Base-by-base conservation (phyloP, 1,140 invertebrate species). In the Temnothorax longispinosus region DNA sequence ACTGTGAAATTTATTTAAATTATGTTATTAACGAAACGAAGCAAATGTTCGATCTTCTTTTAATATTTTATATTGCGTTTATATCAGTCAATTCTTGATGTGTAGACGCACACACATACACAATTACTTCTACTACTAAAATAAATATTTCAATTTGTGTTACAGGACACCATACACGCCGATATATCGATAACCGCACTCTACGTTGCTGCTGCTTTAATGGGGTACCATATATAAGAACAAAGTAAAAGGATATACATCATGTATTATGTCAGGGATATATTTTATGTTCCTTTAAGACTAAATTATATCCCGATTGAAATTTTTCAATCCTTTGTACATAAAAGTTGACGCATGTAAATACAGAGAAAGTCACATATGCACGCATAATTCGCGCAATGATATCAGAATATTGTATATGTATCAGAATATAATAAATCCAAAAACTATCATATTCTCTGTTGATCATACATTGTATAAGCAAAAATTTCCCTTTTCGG, bases 131-230 rank as follows among this genome's bases (percentile, higher is more conserved):
- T 52, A 44, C 41, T 71, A 47, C 10, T n/a, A 32, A 82, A 58
- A 56, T 47, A 74, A 58, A 21, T 60, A 38, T 74, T 60, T 11
- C 18, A 72, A 74, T 60, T 2, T 72, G 18, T 82, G 15, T 82
- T 82, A 60, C 41, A 82, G 80, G 13, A 50, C 67, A 80, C 13
- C 35, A 27, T 32, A 52, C 15, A 54, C 5, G 8, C 62, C 27
- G 64, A 41, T 38, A 69, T 41, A 50, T 6, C 35, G 27, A 11
- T 15, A 7, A 10, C 27, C 18, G 44, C 27, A 50, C 8, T 65
- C 3, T 50, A 78, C 3, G 7, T 50, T 52, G 21, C 35, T 67
- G 8, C 5, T 67, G n/a, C 10, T 52, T 50, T 54, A 41, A 80
- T 54, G n/a, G n/a, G 15, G 11, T 54, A 41, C 8, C 3, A 10